Conservation (phyloP, 2,797 vertebrate species). For the Meriones psammophilus region DNA sequence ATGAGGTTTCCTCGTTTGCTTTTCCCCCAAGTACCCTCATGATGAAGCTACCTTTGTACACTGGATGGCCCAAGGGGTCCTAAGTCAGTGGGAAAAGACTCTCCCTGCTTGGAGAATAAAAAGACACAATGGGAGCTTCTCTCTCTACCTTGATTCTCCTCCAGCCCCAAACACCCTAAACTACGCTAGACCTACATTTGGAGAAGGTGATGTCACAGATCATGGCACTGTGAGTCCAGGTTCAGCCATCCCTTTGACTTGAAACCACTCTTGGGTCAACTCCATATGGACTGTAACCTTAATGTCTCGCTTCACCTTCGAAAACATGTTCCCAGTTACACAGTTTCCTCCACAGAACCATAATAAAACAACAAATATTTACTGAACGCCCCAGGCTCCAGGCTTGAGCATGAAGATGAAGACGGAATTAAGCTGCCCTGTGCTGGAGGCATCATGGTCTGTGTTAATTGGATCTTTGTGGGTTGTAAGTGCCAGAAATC, state of each 20-base stretch:
- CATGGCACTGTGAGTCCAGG: not conserved
- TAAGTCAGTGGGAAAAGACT: conserved; percentile 33
- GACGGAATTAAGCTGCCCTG: not conserved
- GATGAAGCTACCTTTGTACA: not conserved
- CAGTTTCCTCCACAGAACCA: not conserved
- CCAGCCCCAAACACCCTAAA: fast-evolving
- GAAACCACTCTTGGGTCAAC: conserved; percentile 4
- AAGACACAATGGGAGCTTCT: not conserved
- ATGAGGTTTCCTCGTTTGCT: too few species aligned
- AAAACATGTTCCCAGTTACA: not conserved
- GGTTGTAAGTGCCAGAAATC: conserved; percentile 11
- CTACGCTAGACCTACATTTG: not conserved
- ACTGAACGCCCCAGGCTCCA: not conserved
- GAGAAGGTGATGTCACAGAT: not conserved
- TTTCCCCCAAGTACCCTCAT: not conserved
- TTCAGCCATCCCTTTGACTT: not conserved
- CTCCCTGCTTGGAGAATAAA: not conserved
- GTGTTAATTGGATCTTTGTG: not conserved
- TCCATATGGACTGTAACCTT: not conserved
- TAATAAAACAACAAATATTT: conserved; percentile 40
- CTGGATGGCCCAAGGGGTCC: not conserved
- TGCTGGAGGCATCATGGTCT: not conserved
- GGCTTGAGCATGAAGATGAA: not conserved
- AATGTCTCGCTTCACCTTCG: not conserved
- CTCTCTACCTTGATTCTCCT: not conserved